Conservation (phyloP, 2,113 vertebrate genomes). For the Pseudopodoces humilis region DNA sequence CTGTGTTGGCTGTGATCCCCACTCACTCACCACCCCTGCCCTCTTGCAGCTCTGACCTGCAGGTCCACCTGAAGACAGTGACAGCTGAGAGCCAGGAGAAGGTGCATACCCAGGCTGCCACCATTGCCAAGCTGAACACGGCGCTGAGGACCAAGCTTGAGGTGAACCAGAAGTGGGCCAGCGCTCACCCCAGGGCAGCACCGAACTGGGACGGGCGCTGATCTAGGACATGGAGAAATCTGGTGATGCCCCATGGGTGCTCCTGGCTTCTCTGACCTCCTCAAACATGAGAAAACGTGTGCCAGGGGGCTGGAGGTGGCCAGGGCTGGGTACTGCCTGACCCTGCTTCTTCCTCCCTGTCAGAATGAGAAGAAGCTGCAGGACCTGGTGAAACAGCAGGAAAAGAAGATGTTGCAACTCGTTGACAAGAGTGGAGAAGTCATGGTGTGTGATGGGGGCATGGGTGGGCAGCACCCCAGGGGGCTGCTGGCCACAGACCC, state of each 20-base stretch:
- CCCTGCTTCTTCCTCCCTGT: accelerated
- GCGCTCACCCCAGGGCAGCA: background rate
- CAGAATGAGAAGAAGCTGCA: conserved; percentile 68
- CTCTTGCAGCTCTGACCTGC: conserved; percentile 57
- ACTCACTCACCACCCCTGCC: background rate
- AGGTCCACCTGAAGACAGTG: conserved; percentile 44
- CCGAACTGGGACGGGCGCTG: background rate
- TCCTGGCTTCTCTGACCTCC: background rate
- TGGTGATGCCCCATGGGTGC: background rate
- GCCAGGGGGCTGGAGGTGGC: background rate
- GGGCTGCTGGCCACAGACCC: accelerated
- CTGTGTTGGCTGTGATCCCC: accelerated
- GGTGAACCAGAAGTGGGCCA: conserved; percentile 71
- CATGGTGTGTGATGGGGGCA: conserved; percentile 1
- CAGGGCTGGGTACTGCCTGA: background rate
- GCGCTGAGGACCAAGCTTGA: conserved; percentile 62
- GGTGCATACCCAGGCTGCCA: conserved; percentile 29
- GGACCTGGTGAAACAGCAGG: conserved; percentile 70
- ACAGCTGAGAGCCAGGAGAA: conserved; percentile 16
- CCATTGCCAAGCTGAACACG: conserved; percentile 66
- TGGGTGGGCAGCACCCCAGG: accelerated
- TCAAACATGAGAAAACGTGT: background rate
- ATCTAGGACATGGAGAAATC: conserved; percentile 36
- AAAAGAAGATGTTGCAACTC: conserved; percentile 69
- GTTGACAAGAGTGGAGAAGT: conserved; percentile 68